Percentiles rank a stretch among this genome's conserved stretches.
Evolutionary conservation across 2,797 vertebrate genomes (phyloP).

Genomic region (Steatocranus sp.): DNA sequence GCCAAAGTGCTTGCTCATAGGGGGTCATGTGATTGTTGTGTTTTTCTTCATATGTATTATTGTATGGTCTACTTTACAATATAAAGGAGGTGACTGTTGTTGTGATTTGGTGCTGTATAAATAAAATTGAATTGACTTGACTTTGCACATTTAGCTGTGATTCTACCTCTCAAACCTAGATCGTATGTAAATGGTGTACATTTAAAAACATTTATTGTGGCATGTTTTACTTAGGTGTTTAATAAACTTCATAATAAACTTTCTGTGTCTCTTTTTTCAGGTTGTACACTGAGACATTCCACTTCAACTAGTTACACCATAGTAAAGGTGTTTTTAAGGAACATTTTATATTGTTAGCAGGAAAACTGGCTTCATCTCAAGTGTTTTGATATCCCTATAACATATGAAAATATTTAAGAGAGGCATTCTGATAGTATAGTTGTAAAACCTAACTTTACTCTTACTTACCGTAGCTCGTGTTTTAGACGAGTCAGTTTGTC

Average conservation of each 20-base stretch:
- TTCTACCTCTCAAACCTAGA: neutral
- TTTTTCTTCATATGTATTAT: rapidly evolving
- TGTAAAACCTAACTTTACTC: neutral
- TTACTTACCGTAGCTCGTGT: conserved; percentile 61
- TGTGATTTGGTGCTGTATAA: neutral
- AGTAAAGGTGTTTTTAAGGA: neutral
- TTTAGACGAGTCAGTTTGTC: conserved; percentile 69
- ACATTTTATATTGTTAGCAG: rapidly evolving
- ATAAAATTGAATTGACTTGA: neutral
- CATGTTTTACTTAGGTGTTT: neutral
- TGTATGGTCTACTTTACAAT: rapidly evolving
- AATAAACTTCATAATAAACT: neutral
- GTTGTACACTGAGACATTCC: neutral
- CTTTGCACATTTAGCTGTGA: neutral
- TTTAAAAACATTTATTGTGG: neutral
- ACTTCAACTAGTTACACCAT: rapidly evolving
- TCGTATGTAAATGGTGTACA: neutral
- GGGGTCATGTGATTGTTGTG: rapidly evolving
- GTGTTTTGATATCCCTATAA: neutral
- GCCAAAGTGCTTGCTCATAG: neutral
- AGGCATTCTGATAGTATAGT: rapidly evolving
- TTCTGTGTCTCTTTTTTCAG: neutral
- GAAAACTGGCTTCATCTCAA: neutral
- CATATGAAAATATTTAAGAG: neutral
- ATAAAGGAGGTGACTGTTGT: rapidly evolving